phyloP scores from a whole-genome alignment of 2,888 invertebrate genomes.

The Amaurobius ferox region DNA sequence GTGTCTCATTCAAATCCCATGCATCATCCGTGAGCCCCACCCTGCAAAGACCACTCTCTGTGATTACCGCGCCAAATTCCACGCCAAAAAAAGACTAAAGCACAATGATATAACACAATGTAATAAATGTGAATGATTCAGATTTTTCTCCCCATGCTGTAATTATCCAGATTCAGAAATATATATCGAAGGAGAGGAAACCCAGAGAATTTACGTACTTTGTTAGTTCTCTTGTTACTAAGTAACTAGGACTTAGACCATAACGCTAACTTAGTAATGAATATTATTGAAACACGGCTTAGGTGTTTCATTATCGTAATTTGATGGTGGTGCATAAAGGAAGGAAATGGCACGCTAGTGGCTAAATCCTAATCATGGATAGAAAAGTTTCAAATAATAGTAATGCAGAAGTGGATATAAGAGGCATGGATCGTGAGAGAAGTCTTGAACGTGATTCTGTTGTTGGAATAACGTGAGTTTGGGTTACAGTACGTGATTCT shows the following conservation, averaged over 20 bases:
- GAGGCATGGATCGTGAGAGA: not conserved
- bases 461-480: not conserved
- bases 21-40: conserved; percentile 42
- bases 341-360: not conserved
- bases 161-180: not conserved
- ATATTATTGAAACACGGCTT: conserved; percentile 18
- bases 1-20: conserved; percentile 58
- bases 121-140: not conserved
- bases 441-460: not conserved
- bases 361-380: not conserved
- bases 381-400: not conserved
- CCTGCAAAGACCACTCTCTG: conserved; percentile 40
- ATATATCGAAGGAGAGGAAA: not conserved
- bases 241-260: conserved; percentile 20
- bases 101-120: not conserved
- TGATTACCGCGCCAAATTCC: conserved; percentile 41
- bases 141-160: not conserved
- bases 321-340: not conserved
- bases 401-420: not conserved
- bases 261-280: conserved; percentile 33
- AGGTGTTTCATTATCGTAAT: conserved; percentile 44
- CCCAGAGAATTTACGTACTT: too few relatives aligned
- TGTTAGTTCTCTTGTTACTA: conserved; percentile 29
- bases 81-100: not conserved
- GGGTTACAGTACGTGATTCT: not conserved